phyloP scores from a whole-genome alignment of 2,797 vertebrate genomes.

The Hydrophis major region DNA sequence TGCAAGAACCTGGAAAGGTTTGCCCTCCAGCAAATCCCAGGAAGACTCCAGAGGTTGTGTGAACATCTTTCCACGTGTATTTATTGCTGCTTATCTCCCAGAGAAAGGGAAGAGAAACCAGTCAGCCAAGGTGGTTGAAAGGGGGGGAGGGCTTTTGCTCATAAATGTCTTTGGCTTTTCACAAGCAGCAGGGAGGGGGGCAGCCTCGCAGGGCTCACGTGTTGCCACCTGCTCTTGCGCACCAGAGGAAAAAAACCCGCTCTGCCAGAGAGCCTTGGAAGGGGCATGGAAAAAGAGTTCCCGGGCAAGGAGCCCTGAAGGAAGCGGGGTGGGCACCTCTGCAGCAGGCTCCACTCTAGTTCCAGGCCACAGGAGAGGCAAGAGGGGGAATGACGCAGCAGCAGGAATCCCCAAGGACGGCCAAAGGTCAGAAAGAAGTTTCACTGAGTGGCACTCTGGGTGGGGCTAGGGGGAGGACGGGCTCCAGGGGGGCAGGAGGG shows the following conservation, averaged over 20 bases:
- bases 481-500: constrained; percentile 37
- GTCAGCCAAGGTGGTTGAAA: not conserved
- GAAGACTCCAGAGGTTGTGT: not conserved
- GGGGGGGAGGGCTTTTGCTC: not conserved
- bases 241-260: not conserved
- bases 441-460: constrained; percentile 81
- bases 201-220: not conserved
- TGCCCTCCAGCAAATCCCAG: not conserved
- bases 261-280: not conserved
- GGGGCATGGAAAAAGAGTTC: too few relatives aligned
- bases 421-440: constrained; percentile 82
- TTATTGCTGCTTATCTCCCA: not conserved
- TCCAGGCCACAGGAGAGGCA: not conserved
- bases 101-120: not conserved
- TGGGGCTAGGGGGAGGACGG: constrained; percentile 4
- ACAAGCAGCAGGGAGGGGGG: not conserved
- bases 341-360: not conserved
- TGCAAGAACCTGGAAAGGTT: not conserved
- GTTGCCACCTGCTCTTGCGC: not conserved
- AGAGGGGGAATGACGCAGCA: not conserved
- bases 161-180: constrained; percentile 9
- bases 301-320: accelerated
- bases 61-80: not conserved
- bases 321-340: accelerated
- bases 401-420: too few relatives aligned